Evolutionary conservation across 1,140 invertebrate genomes (phyloP).

Genomic region (Pseudomyrmex pallidus): DNA sequence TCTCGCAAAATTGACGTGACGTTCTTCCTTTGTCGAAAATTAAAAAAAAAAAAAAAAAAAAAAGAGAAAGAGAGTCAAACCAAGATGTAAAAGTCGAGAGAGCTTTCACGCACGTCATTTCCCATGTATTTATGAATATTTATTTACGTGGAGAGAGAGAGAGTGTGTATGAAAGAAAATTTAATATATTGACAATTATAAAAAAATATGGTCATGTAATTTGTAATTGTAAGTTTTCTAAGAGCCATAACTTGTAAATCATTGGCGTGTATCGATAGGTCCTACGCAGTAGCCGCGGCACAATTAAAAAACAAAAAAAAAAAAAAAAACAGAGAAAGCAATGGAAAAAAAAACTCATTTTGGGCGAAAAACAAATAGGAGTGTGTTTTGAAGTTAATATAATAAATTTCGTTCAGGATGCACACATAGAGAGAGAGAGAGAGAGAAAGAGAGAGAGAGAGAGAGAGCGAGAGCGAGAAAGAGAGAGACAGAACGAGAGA

Average conservation of each 20-base stretch:
- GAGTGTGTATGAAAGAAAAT: constrained; percentile 73
- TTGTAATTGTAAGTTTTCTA: constrained; percentile 77
- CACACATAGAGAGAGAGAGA: not conserved
- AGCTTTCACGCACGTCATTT: constrained; percentile 55
- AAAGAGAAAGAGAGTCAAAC: not conserved
- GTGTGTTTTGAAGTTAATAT: constrained; percentile 35
- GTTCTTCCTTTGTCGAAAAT: constrained; percentile 32
- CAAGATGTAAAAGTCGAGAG: constrained; percentile 30
- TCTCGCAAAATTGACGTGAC: constrained; percentile 27
- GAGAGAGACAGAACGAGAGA: too few relatives aligned
- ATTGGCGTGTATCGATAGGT: constrained; percentile 63
- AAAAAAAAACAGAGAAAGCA: constrained; percentile 69
- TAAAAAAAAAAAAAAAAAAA: not conserved
- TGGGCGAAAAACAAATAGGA: constrained; percentile 37
- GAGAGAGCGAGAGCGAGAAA: too few relatives aligned
- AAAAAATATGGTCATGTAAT: constrained; percentile 72
- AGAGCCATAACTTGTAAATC: constrained; percentile 72
- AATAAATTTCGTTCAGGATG: constrained; percentile 65
- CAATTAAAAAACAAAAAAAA: constrained; percentile 44
- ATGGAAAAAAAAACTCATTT: constrained; percentile 50
- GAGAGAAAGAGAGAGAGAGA: too few relatives aligned
- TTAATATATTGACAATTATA: constrained; percentile 81
- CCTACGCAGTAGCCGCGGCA: constrained; percentile 15
- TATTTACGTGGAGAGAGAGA: constrained; percentile 76
- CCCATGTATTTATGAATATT: constrained; percentile 79